Percentiles rank a stretch among this genome's conserved stretches.
Conservation (phyloP, 30 jellyfish, hydroid and myxozoan genomes). For the Catostylus mosaicus region DNA sequence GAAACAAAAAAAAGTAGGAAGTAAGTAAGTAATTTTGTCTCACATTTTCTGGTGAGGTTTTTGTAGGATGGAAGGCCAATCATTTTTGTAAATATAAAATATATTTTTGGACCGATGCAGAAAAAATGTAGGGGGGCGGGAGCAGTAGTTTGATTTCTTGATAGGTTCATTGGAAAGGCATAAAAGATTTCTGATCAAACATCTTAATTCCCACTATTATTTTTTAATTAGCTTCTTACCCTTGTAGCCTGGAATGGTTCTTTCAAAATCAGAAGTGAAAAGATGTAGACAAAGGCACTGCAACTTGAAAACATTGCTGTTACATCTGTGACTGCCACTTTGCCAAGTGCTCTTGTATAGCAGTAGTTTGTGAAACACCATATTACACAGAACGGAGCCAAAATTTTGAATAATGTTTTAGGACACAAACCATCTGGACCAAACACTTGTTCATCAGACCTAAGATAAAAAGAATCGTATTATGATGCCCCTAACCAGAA, state of each 20-base stretch:
- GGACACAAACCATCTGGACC: slow-evolving; percentile 58
- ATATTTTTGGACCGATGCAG: too few species aligned
- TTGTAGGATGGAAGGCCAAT: too few species aligned
- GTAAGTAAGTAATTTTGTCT: too few species aligned
- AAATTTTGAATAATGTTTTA: slow-evolving; percentile 25
- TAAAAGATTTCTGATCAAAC: too few species aligned
- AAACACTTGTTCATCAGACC: slow-evolving; percentile 38
- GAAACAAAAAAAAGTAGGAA: too few species aligned
- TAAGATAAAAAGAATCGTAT: neutral
- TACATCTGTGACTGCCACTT: slow-evolving; percentile 63
- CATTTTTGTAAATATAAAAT: too few species aligned
- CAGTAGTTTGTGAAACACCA: slow-evolving; percentile 69
- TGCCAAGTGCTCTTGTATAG: slow-evolving; percentile 58
- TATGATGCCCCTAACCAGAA: too few species aligned
- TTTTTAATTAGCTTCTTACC: slow-evolving; percentile 50
- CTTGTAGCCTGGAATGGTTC: slow-evolving; percentile 51
- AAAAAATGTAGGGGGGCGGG: too few species aligned
- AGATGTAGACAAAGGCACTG: slow-evolving; percentile 73
- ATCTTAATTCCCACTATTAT: too few species aligned
- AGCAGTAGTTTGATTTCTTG: too few species aligned
- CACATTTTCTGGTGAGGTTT: too few species aligned
- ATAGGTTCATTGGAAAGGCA: too few species aligned
- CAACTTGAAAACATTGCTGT: slow-evolving; percentile 70
- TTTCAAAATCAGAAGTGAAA: slow-evolving; percentile 53
- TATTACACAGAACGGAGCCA: slow-evolving; percentile 42